Conservation (phyloP, 2,797 vertebrate genomes). For the Otolemur crassicaudatus region DNA sequence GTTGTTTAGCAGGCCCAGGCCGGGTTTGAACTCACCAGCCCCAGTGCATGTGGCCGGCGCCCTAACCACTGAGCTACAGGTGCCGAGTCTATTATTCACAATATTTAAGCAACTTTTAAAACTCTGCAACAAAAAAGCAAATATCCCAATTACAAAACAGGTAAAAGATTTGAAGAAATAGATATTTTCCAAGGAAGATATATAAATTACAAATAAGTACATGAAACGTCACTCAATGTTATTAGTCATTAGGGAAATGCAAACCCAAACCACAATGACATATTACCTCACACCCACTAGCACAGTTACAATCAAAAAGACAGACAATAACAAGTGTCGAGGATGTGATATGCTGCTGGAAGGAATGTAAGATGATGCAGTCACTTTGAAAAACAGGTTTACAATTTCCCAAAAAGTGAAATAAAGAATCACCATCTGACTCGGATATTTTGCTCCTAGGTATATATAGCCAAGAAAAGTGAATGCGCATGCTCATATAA, state of each 20-base stretch:
- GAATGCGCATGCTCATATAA: conserved; percentile 36
- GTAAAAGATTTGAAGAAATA: conserved; percentile 34
- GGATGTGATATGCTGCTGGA: background rate
- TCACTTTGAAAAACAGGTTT: conserved; percentile 26
- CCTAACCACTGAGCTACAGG: too few species aligned
- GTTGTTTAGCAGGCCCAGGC: too few species aligned
- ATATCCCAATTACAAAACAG: background rate
- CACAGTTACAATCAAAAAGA: background rate
- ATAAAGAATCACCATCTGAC: background rate
- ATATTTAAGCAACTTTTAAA: background rate
- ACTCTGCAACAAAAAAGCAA: background rate
- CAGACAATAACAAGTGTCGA: background rate
- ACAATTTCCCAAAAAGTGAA: conserved; percentile 47
- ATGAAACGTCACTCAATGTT: conserved; percentile 30
- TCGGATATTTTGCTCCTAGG: conserved; percentile 2
- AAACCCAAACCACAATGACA: conserved; percentile 52
- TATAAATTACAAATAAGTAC: background rate
- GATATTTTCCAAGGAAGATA: conserved; percentile 36
- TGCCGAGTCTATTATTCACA: background rate
- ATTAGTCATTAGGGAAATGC: conserved; percentile 47
- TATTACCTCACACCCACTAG: background rate
- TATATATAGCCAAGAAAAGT: conserved; percentile 9
- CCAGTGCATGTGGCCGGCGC: too few species aligned
- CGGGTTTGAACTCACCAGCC: too few species aligned
- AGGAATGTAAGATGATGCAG: background rate